A percentile compares a stretch with the other conserved stretches of the same genome.
These are phyloP conservation scores for Leptarthrus brevirostris DNA, from an alignment of 2,888 invertebrate species.

Conservation along the genomic window DNA sequence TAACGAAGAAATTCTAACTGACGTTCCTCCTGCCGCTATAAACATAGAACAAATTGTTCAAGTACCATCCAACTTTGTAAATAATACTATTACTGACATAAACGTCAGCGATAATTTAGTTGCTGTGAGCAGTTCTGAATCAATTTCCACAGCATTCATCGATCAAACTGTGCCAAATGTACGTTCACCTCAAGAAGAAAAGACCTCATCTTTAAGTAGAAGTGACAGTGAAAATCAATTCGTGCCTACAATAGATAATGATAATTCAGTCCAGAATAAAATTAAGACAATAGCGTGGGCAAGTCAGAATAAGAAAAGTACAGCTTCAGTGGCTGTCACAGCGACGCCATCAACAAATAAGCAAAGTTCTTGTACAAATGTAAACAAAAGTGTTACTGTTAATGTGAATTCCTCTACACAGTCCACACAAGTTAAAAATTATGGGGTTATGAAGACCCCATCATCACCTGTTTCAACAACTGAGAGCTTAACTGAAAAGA, in stretches of 20 bases:
- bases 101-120: conserved; percentile 1
- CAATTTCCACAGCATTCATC: conserved; percentile 26
- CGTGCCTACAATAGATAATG: conserved; percentile 33
- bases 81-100: not conserved
- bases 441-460: conserved; percentile 64
- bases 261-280: not conserved
- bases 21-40: conserved; percentile 26
- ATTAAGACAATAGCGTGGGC: conserved; percentile 66
- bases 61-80: conserved; percentile 9
- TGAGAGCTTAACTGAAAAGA: conserved; percentile 21
- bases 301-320: conserved; percentile 67
- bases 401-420: conserved; percentile 65
- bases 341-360: conserved; percentile 66
- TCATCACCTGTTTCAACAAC: conserved; percentile 67
- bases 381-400: conserved; percentile 61
- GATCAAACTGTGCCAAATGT: conserved; percentile 51
- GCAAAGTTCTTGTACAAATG: conserved; percentile 66
- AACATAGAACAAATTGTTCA: conserved; percentile 24
- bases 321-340: conserved; percentile 65
- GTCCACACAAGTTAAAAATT: conserved; percentile 64
- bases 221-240: conserved; percentile 14
- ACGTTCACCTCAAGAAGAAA: conserved; percentile 19
- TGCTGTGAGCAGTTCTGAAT: conserved; percentile 2
- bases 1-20: conserved; percentile 38
- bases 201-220: not conserved